A percentile compares a stretch with the other conserved stretches of the same genome.
Evolutionary conservation across 2,113 vertebrate species (phyloP).

Genomic region (Chaetorhynchus papuensis): DNA sequence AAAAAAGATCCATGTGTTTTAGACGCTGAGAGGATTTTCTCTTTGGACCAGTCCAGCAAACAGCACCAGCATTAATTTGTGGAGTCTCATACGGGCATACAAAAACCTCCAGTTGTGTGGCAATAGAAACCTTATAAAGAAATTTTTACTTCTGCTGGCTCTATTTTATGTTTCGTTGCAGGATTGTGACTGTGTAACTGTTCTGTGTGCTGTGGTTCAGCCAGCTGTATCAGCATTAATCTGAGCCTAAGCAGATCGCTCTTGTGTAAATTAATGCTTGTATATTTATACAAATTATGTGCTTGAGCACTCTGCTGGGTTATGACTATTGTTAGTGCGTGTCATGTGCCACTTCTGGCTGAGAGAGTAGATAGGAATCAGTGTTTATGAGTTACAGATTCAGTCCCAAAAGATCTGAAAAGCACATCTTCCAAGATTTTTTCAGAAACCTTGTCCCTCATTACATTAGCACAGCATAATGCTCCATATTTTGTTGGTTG

Average conservation of each 20-base stretch:
- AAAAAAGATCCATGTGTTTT: rapidly evolving
- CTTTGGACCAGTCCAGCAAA: background rate
- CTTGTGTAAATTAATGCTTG: background rate
- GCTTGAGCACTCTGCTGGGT: background rate
- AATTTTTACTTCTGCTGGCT: background rate
- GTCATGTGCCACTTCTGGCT: background rate
- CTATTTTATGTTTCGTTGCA: background rate
- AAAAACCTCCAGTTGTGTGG: background rate
- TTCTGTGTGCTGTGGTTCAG: background rate
- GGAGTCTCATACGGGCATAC: background rate
- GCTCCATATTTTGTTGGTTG: background rate
- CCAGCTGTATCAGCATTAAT: background rate
- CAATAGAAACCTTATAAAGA: background rate
- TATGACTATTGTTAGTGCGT: background rate
- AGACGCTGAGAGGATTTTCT: background rate
- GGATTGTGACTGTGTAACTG: background rate
- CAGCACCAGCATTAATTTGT: background rate
- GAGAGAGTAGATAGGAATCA: background rate
- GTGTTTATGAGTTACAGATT: background rate
- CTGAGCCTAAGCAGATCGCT: background rate
- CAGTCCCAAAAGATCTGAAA: background rate
- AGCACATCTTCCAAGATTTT: background rate
- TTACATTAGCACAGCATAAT: background rate
- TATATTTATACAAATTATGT: background rate
- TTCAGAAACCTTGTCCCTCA: background rate